These are phyloP conservation scores for Steinernema scapterisci DNA, from an alignment of 2,888 invertebrate species.

Conservation along the genomic window DNA sequence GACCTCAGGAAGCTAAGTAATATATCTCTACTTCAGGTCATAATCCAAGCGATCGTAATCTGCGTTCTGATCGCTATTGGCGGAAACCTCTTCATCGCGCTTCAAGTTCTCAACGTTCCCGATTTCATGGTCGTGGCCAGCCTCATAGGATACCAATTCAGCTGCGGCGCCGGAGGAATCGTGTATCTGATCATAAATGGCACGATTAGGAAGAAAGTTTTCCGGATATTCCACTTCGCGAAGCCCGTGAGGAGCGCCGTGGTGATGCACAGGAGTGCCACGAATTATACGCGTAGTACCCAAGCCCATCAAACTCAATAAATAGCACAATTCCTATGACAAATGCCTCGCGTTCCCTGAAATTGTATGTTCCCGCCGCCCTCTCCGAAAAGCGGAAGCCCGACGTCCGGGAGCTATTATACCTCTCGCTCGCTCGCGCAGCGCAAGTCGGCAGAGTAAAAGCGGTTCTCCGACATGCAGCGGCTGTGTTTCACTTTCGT, in stretches of 20 bases:
- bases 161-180: slow-evolving; percentile 19
- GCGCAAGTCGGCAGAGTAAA: too few species aligned
- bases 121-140: not conserved
- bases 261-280: not conserved
- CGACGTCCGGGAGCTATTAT: too few species aligned
- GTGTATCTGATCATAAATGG: not conserved
- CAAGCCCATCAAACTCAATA: not conserved
- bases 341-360: too few species aligned
- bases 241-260: not conserved
- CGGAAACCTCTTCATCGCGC: slow-evolving; percentile 3
- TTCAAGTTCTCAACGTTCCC: not conserved
- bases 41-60: slow-evolving; percentile 1
- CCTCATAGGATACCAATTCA: slow-evolving; percentile 7
- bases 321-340: too few species aligned
- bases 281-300: slow-evolving; percentile 6
- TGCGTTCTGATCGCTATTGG: not conserved
- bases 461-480: not conserved
- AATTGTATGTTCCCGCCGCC: too few species aligned
- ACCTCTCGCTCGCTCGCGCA: too few species aligned
- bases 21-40: not conserved
- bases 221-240: not conserved
- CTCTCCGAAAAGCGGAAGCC: too few species aligned
- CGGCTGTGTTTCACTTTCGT: not conserved
- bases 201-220: slow-evolving; percentile 3
- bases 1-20: not conserved